Evolutionary conservation across 2,888 invertebrate genomes (phyloP).

Genomic region (Orthonychiurus folsomi): DNA sequence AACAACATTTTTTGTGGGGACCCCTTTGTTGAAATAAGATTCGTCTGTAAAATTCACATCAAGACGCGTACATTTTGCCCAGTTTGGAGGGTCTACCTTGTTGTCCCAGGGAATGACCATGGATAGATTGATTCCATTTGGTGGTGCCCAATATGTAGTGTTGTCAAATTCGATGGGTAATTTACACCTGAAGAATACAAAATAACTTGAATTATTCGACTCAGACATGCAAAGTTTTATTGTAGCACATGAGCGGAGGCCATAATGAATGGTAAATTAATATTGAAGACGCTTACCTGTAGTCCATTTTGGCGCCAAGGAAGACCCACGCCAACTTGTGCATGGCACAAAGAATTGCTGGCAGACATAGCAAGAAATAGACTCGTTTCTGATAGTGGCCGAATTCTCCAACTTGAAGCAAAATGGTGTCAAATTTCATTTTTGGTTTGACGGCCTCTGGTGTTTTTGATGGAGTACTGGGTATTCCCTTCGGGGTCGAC

Average conservation of each 20-base stretch:
- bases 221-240: conserved; percentile 14
- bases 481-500: no score
- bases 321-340: conserved; percentile 65
- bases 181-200: conserved; percentile 50
- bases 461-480: no score
- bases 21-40: conserved; percentile 42
- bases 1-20: conserved; percentile 42
- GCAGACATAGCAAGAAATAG: conserved; percentile 59
- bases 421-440: conserved; percentile 64
- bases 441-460: no score
- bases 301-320: conserved; percentile 56
- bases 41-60: conserved; percentile 45
- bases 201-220: not conserved
- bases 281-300: conserved; percentile 47
- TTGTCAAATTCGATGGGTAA: conserved; percentile 52
- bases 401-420: conserved; percentile 59
- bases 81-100: conserved; percentile 43
- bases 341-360: conserved; percentile 62
- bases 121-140: conserved; percentile 42
- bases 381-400: conserved; percentile 61
- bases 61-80: conserved; percentile 51
- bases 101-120: conserved; percentile 23
- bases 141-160: conserved; percentile 47
- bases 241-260: no score
- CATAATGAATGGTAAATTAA: not conserved